phyloP scores from a whole-genome alignment of 2,113 vertebrate genomes.

The Morone saxatilis region DNA sequence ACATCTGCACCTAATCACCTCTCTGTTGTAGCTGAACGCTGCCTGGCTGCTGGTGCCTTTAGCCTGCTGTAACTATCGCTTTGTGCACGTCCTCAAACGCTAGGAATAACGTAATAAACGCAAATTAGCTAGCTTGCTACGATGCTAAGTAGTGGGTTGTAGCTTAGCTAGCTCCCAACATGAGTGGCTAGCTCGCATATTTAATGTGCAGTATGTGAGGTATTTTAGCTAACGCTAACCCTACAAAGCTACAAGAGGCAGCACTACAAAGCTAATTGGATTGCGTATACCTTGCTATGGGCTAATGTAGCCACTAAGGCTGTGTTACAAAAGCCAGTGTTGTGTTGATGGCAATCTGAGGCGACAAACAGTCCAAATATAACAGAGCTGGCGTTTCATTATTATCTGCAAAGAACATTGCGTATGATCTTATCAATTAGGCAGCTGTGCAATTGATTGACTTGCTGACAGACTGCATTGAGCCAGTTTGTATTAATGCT shows the following conservation, averaged over 20 bases:
- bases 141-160: constrained; percentile 57
- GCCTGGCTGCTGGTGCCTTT: constrained; percentile 44
- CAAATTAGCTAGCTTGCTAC: constrained; percentile 41
- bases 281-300: constrained; percentile 59
- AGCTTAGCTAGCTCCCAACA: constrained; percentile 53
- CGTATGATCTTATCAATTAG: constrained; percentile 34
- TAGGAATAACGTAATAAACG: constrained; percentile 25
- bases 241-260: constrained; percentile 44
- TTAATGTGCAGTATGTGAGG: constrained; percentile 50
- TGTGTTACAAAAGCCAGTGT: constrained; percentile 10
- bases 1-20: constrained; percentile 83
- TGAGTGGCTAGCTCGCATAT: constrained; percentile 50
- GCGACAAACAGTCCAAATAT: constrained; percentile 4
- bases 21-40: constrained; percentile 66
- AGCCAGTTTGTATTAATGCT: constrained; percentile 52
- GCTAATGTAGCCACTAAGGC: constrained; percentile 52
- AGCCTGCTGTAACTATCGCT: constrained; percentile 41
- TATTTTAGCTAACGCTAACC: constrained; percentile 64
- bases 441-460: constrained; percentile 47
- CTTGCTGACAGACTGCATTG: constrained; percentile 58
- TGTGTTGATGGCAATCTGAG: constrained; percentile 26
- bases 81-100: not conserved
- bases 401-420: constrained; percentile 21
- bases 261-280: constrained; percentile 65
- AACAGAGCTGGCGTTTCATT: constrained; percentile 12